Evolutionary conservation across 2,888 invertebrate genomes (phyloP).

Genomic region (Agonum fuliginosum): DNA sequence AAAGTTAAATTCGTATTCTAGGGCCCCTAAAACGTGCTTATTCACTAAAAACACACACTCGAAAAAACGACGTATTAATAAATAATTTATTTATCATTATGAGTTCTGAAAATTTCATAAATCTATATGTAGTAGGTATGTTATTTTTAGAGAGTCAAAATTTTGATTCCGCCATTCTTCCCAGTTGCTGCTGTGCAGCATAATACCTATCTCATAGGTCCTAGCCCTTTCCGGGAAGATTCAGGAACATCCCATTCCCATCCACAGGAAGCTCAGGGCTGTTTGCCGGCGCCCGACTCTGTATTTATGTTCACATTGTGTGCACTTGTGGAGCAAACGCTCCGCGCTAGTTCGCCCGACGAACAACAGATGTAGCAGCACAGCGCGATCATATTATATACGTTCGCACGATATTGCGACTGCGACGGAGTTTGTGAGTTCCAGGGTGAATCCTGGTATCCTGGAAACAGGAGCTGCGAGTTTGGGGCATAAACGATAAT

Average conservation of each 20-base stretch:
- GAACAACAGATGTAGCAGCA: constrained; percentile 60
- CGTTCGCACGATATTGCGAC: neutral
- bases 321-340: constrained; percentile 57
- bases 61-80: no score
- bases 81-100: no score
- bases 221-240: neutral
- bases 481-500: no score
- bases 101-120: no score
- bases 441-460: neutral
- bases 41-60: no score
- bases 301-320: constrained; percentile 60
- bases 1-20: no score
- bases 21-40: no score
- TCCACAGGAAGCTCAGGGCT: constrained; percentile 48
- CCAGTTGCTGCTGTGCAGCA: no score
- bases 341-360: constrained; percentile 32
- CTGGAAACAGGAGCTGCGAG: no score
- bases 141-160: no score
- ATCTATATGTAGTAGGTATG: no score
- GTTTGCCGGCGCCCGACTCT: constrained; percentile 53
- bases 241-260: neutral
- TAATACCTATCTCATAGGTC: neutral
- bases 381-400: constrained; percentile 47
- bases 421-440: neutral
- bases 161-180: no score